Evolutionary conservation across 1,140 invertebrate genomes (phyloP).

Genomic region (Temnothorax nylanderi): DNA sequence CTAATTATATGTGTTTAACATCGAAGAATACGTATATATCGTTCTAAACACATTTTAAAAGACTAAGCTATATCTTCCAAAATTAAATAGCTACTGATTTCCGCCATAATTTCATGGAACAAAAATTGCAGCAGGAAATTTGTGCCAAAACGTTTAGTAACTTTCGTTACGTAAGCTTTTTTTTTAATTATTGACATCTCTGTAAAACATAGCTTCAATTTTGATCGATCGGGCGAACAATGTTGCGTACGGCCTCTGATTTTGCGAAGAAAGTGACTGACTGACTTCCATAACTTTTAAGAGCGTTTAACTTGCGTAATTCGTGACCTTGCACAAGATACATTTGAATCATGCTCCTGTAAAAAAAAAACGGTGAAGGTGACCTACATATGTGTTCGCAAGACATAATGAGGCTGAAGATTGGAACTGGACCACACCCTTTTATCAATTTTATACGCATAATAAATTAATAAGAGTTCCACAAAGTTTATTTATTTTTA

Average conservation of each 20-base stretch:
- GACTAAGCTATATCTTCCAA: background rate
- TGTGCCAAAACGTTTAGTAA: background rate
- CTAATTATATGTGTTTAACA: background rate
- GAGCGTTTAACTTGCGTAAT: conserved; percentile 27
- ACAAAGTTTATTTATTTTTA: background rate
- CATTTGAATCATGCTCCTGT: conserved; percentile 34
- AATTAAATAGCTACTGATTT: conserved; percentile 3
- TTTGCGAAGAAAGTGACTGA: conserved; percentile 34
- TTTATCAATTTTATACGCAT: background rate
- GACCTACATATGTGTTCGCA: conserved; percentile 43
- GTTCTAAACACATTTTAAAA: background rate
- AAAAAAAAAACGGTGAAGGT: conserved; percentile 54
- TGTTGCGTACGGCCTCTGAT: background rate
- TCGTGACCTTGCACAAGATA: conserved; percentile 48
- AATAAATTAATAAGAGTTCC: conserved; percentile 32
- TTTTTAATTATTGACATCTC: background rate
- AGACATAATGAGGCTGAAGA: conserved; percentile 20
- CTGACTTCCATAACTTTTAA: conserved; percentile 27
- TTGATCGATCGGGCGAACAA: background rate
- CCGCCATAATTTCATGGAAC: background rate
- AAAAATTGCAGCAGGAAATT: background rate
- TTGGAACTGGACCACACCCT: conserved; percentile 34
- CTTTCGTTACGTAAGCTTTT: background rate
- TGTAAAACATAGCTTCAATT: background rate
- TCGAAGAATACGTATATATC: background rate